Percentiles rank a stretch among this genome's conserved stretches.
These are phyloP conservation scores for Paramisgurnus dabryanus DNA, from an alignment of 2,113 vertebrate genomes.

Conservation along the genomic window DNA sequence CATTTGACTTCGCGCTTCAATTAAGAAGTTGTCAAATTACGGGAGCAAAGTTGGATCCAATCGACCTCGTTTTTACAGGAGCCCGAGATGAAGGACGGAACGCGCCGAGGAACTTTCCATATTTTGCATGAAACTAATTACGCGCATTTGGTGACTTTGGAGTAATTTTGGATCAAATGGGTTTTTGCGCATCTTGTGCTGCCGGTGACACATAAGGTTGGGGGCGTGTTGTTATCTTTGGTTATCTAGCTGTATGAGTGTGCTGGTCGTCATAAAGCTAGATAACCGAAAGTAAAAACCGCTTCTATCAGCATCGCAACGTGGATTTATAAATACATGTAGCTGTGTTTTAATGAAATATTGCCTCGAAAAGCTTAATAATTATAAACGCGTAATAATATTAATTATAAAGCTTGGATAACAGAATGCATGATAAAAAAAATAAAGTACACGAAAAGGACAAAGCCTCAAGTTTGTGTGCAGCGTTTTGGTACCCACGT, in stretches of 20 bases:
- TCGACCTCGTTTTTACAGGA: constrained; percentile 6
- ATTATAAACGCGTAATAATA: neutral
- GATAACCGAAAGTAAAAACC: constrained; percentile 99
- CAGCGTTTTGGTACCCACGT: constrained; percentile 69
- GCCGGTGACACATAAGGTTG: constrained; percentile 77
- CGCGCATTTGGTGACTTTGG: constrained; percentile 4
- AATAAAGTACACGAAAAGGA: neutral
- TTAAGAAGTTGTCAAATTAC: constrained; percentile 22
- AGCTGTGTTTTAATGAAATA: neutral
- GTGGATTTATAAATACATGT: constrained; percentile 1
- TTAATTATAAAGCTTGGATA: neutral
- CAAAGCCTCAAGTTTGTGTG: constrained; percentile 27
- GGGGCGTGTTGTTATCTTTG: constrained; percentile 96
- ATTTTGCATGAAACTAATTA: constrained; percentile 29
- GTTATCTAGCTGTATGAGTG: constrained; percentile 89
- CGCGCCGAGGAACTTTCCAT: constrained; percentile 16
- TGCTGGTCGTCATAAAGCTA: constrained; percentile 99
- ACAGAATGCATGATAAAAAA: neutral
- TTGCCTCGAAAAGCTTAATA: neutral
- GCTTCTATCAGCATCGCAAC: constrained; percentile 89
- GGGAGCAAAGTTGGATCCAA: constrained; percentile 19
- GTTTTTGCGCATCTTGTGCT: constrained; percentile 51
- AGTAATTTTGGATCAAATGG: constrained; percentile 11
- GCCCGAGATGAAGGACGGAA: neutral
- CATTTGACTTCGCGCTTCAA: neutral